These are phyloP conservation scores for Limnodromus scolopaceus DNA, from an alignment of 2,797 vertebrate genomes.

Conservation along the genomic window DNA sequence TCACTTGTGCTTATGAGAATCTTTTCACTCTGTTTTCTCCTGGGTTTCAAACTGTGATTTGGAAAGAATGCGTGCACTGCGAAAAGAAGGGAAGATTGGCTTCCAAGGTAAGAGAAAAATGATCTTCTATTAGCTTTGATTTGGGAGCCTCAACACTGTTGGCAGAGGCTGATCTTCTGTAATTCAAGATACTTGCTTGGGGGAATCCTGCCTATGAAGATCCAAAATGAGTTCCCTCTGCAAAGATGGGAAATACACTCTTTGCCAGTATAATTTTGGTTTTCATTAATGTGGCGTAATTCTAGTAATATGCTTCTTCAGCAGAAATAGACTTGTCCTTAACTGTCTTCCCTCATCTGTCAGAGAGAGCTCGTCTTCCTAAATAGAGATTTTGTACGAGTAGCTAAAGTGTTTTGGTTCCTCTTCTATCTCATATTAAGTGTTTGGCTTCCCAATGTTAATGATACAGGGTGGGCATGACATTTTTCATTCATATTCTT, in stretches of 20 bases:
- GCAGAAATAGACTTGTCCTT: neutral
- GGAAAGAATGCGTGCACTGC: neutral
- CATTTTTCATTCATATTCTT: neutral
- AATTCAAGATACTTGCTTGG: neutral
- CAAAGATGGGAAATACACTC: neutral
- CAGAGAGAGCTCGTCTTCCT: neutral
- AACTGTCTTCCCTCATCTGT: neutral
- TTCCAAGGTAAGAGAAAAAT: neutral
- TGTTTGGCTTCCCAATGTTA: neutral
- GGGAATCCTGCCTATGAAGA: neutral
- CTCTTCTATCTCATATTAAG: neutral
- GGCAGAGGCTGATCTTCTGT: neutral
- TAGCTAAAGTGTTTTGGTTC: neutral
- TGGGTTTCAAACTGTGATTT: neutral
- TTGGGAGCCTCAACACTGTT: neutral
- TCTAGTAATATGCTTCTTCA: neutral
- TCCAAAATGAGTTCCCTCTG: neutral
- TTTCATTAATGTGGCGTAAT: neutral
- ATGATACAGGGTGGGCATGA: fast-evolving
- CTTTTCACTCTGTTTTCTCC: neutral
- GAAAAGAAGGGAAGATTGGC: neutral
- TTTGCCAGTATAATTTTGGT: neutral
- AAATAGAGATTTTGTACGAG: neutral
- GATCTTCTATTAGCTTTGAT: neutral
- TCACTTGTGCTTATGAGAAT: neutral